These are phyloP conservation scores for Gryllus bimaculatus DNA, from an alignment of 1,140 invertebrate genomes.

Conservation along the genomic window DNA sequence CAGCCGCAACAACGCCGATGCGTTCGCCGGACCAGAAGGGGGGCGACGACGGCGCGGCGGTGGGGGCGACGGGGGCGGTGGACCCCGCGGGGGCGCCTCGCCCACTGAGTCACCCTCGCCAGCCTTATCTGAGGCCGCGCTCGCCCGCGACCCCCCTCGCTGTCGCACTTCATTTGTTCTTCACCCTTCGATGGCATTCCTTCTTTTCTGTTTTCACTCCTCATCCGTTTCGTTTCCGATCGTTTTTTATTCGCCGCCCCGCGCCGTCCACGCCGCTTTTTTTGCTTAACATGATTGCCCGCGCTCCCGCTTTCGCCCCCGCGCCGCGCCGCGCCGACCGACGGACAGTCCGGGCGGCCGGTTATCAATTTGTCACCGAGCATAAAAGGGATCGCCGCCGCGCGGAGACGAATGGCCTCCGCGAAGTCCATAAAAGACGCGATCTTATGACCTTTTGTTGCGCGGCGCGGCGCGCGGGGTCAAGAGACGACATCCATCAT, in stretches of 20 bases:
- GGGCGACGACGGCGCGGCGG: too few relatives aligned
- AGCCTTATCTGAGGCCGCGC: not conserved
- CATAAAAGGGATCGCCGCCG: not conserved
- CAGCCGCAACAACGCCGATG: too few relatives aligned
- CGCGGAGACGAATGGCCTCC: slow-evolving; percentile 2
- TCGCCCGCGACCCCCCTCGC: not conserved
- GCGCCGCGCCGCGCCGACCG: too few relatives aligned
- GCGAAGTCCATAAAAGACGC: slow-evolving; percentile 13
- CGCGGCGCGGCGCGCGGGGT: not conserved
- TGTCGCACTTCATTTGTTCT: slow-evolving; percentile 4
- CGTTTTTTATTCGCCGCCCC: not conserved
- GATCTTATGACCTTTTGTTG: slow-evolving; percentile 9
- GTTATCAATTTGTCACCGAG: slow-evolving; percentile 14
- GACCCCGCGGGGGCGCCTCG: too few relatives aligned
- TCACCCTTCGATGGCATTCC: not conserved
- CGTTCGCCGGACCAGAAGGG: too few relatives aligned
- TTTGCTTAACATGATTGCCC: not conserved
- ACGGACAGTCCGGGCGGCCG: too few relatives aligned
- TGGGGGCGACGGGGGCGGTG: too few relatives aligned
- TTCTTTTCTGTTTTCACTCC: not conserved
- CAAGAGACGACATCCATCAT: not conserved
- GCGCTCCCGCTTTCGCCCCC: too few relatives aligned
- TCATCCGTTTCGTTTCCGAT: slow-evolving; percentile 1
- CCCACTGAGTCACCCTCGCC: too few relatives aligned
- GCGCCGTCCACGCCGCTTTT: not conserved